Percentiles rank a stretch among this genome's conserved stretches.
phyloP scores from a whole-genome alignment of 2,888 invertebrate species.

The Scaptodrosophila latifasciaeformis region DNA sequence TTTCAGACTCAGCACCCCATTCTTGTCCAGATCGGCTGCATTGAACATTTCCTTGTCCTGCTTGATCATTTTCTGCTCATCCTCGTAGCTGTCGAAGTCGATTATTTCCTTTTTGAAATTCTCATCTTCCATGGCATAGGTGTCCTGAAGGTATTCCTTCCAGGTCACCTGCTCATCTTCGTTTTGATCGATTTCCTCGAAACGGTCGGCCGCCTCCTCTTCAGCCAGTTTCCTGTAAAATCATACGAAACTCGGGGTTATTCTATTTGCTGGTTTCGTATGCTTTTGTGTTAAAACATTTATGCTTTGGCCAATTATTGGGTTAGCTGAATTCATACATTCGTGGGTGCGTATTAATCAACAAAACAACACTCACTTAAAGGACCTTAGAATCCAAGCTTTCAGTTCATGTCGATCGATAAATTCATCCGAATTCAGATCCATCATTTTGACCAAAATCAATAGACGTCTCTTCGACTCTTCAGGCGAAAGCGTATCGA shows the following conservation, averaged over 20 bases:
- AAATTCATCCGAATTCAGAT: slow-evolving; percentile 85
- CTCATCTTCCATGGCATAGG: slow-evolving; percentile 86
- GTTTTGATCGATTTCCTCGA: slow-evolving; percentile 90
- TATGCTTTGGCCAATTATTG: neutral
- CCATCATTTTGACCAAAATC: slow-evolving; percentile 89
- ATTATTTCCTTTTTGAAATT: slow-evolving; percentile 71
- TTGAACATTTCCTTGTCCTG: slow-evolving; percentile 92
- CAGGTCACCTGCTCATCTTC: slow-evolving; percentile 88
- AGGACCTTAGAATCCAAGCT: slow-evolving; percentile 94
- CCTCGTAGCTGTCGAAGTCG: slow-evolving; percentile 77
- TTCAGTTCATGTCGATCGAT: slow-evolving; percentile 90
- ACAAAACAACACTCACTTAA: slow-evolving; percentile 79
- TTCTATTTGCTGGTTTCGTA: too few relatives aligned
- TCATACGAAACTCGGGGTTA: too few relatives aligned
- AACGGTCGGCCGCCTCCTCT: slow-evolving; percentile 90
- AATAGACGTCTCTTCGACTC: slow-evolving; percentile 88
- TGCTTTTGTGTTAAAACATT: too few relatives aligned
- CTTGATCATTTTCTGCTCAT: slow-evolving; percentile 78
- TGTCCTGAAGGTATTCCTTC: slow-evolving; percentile 92
- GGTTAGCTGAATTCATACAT: too few relatives aligned
- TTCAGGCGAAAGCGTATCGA: slow-evolving; percentile 88
- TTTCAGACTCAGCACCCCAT: slow-evolving; percentile 82
- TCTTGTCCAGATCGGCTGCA: slow-evolving; percentile 88
- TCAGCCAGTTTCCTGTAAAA: slow-evolving; percentile 83
- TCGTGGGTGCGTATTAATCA: slow-evolving; percentile 52